Evolutionary conservation across 2,888 invertebrate species (phyloP), one percentile per base, ranked within the genome.

Genomic region (Microdon myrmicae): DNA sequence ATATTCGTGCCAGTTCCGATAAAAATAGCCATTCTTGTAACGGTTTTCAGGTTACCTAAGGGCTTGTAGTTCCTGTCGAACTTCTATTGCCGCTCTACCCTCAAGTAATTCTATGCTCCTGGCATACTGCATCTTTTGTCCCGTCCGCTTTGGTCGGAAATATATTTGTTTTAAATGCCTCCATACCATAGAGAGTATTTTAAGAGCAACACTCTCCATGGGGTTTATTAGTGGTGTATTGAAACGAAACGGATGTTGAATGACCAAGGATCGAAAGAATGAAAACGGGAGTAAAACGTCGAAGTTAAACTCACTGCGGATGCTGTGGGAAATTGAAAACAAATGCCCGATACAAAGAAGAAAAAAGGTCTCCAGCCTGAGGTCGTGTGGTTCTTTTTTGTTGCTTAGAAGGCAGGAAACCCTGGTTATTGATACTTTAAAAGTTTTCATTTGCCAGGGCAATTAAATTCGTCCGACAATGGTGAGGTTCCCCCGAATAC

Each of bases 1-100:
- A n/a, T n/a, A n/a, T n/a, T n/a, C n/a, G n/a, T n/a, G n/a, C n/a
- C n/a, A n/a, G n/a, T n/a, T n/a, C n/a, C n/a, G n/a, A n/a, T n/a
- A n/a, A n/a, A n/a, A n/a, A n/a, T n/a, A n/a, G n/a, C n/a, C n/a
- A n/a, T n/a, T n/a, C n/a, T n/a, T n/a, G 41, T 56, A 56, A 56
- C 49, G 61, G 51, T 56, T 56, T 61, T 49, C 44, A 51, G 55
- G 55, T 45, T 8, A 43, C 61, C 61, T 28, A 51, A 54, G 56
- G 61, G 56, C 49, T 61, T 61, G 61, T 51, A 61, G 56, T 56
- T 56, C 39, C 44, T 26, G 34, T 12, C 25, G 49, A 39, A 51
- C 34, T 56, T 44, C 49, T 45, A 34, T 43, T 49, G 56, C 39
- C 56, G 61, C 56, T 56, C 1, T 29, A n/a, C n/a, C n/a, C n/a